Conservation (phyloP, 2,888 invertebrate genomes). For the Alviniconcha strummeri region DNA sequence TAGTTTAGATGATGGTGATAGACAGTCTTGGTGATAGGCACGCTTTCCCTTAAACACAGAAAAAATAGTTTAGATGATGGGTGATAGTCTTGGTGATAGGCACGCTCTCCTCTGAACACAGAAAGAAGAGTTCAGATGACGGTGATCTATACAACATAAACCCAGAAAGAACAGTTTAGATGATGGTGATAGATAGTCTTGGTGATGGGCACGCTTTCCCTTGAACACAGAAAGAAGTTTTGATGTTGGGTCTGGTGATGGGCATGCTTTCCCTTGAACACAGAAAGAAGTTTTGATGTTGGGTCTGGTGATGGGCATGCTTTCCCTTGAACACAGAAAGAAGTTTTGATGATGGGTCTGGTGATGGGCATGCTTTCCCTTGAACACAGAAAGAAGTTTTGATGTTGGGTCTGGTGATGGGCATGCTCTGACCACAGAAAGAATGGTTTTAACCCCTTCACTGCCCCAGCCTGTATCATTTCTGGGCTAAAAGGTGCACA, state of each 20-base stretch:
- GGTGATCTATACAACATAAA: too few species aligned
- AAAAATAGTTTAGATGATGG: too few species aligned
- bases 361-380: constrained; percentile 97
- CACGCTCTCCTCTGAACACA: constrained; percentile 88
- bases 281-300: neutral
- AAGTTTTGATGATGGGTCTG: constrained; percentile 77
- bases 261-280: constrained; percentile 92
- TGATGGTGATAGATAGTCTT: constrained; percentile 77
- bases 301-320: constrained; percentile 94
- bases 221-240: constrained; percentile 73
- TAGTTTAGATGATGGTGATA: too few species aligned
- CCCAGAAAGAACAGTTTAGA: constrained; percentile 75
- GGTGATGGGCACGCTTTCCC: constrained; percentile 96
- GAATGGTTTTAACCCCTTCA: too few species aligned
- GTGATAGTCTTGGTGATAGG: constrained; percentile 97
- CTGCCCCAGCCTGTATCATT: too few species aligned
- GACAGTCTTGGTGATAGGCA: constrained; percentile 96
- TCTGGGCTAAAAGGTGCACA: too few species aligned
- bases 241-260: constrained; percentile 93
- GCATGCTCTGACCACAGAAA: constrained; percentile 85
- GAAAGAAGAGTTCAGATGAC: too few species aligned
- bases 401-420: constrained; percentile 89
- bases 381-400: constrained; percentile 74
- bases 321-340: constrained; percentile 83
- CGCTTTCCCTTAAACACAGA: constrained; percentile 87